These are phyloP conservation scores for Phaenicophaeus curvirostris DNA, from an alignment of 2,797 vertebrate species.

Conservation along the genomic window DNA sequence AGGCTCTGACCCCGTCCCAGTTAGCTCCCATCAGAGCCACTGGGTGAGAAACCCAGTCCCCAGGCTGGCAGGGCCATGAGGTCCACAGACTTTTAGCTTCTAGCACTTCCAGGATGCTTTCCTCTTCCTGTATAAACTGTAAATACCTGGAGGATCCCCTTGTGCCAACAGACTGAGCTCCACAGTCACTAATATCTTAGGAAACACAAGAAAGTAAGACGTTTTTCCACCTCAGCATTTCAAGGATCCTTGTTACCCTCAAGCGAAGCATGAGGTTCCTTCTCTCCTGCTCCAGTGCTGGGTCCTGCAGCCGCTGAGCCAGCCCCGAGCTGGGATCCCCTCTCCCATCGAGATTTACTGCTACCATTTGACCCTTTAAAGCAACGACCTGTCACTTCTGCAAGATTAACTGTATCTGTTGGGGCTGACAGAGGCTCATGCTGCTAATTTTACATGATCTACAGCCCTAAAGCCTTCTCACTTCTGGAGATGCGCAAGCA, in stretches of 20 bases:
- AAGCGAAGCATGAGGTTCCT: no score
- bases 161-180: neutral
- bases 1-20: fast-evolving
- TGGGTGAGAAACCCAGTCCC: neutral
- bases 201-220: neutral
- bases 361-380: constrained; percentile 48
- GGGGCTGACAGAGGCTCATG: neutral
- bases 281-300: neutral
- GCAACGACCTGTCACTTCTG: constrained; percentile 37
- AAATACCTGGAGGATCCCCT: neutral
- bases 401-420: constrained; percentile 13
- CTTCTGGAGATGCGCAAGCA: neutral
- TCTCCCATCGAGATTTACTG: constrained; percentile 52
- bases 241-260: neutral
- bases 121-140: neutral
- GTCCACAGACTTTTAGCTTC: neutral
- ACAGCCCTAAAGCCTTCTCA: neutral
- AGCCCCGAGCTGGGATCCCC: constrained; percentile 10
- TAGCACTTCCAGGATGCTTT: neutral
- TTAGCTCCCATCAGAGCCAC: fast-evolving
- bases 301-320: neutral
- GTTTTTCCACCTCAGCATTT: neutral
- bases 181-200: neutral
- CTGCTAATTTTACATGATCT: constrained; percentile 20
- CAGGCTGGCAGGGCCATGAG: fast-evolving